Evolutionary conservation across 2,113 vertebrate genomes (phyloP).

Genomic region (Danionella cerebrum): DNA sequence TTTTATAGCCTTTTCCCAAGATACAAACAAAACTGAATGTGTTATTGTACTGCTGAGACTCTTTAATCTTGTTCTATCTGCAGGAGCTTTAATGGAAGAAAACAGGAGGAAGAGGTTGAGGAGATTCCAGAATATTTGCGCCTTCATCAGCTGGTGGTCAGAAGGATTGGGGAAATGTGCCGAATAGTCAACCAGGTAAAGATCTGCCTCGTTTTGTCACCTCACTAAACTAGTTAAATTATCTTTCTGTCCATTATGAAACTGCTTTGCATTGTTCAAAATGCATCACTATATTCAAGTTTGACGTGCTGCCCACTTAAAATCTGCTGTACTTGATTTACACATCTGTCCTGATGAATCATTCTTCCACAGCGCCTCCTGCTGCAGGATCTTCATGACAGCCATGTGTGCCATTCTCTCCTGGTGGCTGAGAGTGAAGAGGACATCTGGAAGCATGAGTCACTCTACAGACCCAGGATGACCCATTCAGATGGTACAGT

Average conservation of each 20-base stretch:
- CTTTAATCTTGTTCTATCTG: background rate
- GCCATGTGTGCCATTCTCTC: conserved; percentile 87
- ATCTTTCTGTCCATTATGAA: too few relatives aligned
- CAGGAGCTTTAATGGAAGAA: conserved; percentile 54
- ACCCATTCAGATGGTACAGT: conserved; percentile 76
- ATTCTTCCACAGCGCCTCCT: conserved; percentile 75
- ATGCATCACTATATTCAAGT: too few relatives aligned
- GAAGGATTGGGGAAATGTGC: conserved; percentile 89
- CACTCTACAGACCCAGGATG: conserved; percentile 71
- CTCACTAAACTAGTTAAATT: too few relatives aligned
- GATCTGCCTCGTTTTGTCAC: too few relatives aligned
- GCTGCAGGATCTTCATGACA: conserved; percentile 93
- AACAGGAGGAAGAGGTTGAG: conserved; percentile 64
- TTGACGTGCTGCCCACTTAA: too few relatives aligned
- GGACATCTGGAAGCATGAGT: conserved; percentile 96
- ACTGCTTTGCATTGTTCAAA: too few relatives aligned
- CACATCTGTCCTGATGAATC: background rate
- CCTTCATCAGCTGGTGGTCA: conserved; percentile 80
- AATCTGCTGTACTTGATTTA: background rate
- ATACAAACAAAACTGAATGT: background rate
- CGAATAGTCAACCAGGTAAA: conserved; percentile 89
- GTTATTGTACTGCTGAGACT: background rate
- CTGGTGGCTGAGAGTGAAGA: conserved; percentile 97
- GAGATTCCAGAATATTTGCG: conserved; percentile 72
- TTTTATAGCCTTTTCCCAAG: background rate